Evolutionary conservation across 1,140 invertebrate genomes (phyloP).

Genomic region (Cydia fagiglandana): DNA sequence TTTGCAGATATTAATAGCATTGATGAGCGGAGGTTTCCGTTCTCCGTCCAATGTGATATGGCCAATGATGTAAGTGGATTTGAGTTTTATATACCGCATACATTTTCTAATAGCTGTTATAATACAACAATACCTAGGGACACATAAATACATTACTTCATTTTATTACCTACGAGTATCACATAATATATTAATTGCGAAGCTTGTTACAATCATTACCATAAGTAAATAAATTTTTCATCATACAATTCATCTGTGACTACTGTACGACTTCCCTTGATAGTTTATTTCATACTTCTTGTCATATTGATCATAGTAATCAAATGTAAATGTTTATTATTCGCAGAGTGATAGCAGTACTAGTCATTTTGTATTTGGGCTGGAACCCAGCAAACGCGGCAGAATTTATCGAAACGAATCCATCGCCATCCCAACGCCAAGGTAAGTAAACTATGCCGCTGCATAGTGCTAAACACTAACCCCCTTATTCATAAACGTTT

Average conservation of each 20-base stretch:
- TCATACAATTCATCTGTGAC: too few species aligned
- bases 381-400: slow-evolving; percentile 61
- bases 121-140: too few species aligned
- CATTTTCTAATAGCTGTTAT: not conserved
- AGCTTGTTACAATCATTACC: too few species aligned
- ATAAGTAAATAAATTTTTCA: too few species aligned
- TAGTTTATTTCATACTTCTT: too few species aligned
- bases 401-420: slow-evolving; percentile 50
- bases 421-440: slow-evolving; percentile 46
- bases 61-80: slow-evolving; percentile 49
- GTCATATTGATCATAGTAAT: not conserved
- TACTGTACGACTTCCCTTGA: too few species aligned
- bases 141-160: too few species aligned
- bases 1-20: slow-evolving; percentile 49
- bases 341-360: slow-evolving; percentile 48
- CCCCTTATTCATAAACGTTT: too few species aligned
- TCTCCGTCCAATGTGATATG: slow-evolving; percentile 51
- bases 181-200: too few species aligned
- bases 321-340: not conserved
- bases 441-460: slow-evolving; percentile 37
- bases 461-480: too few species aligned
- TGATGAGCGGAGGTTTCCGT: slow-evolving; percentile 55
- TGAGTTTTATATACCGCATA: slow-evolving; percentile 7
- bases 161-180: too few species aligned
- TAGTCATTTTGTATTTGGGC: slow-evolving; percentile 50